Evolutionary conservation across 2,888 invertebrate species (phyloP).

Genomic region (Zaprionus lineosus): DNA sequence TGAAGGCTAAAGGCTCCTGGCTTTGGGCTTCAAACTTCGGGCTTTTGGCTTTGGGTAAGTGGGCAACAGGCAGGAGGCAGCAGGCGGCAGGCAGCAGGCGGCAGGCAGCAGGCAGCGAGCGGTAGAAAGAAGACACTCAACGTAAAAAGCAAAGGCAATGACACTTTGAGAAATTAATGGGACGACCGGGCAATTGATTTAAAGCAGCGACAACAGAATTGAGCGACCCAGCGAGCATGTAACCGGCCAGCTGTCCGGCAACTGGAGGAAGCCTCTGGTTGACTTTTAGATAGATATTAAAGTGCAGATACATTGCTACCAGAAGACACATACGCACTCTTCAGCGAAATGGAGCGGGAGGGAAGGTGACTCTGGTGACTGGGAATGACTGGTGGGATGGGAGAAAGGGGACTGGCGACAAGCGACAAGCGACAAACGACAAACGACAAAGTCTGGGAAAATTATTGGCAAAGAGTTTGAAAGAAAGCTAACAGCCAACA

Average conservation of each 20-base stretch:
- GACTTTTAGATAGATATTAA: conserved; percentile 50
- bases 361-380: too few species aligned
- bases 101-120: not conserved
- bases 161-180: conserved; percentile 56
- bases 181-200: conserved; percentile 60
- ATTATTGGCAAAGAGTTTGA: conserved; percentile 45
- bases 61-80: not conserved
- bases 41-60: too few species aligned
- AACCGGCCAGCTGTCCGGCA: conserved; percentile 15
- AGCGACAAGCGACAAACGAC: too few species aligned
- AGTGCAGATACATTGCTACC: conserved; percentile 46
- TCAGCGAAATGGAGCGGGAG: not conserved
- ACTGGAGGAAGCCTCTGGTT: conserved; percentile 15
- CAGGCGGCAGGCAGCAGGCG: not conserved
- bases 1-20: too few species aligned
- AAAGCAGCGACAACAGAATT: conserved; percentile 50
- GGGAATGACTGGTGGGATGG: too few species aligned
- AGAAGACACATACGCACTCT: conserved; percentile 4
- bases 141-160: conserved; percentile 41
- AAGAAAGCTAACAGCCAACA: conserved; percentile 44
- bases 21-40: too few species aligned
- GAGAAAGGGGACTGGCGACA: too few species aligned
- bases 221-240: conserved; percentile 6
- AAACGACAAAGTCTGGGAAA: conserved; percentile 50
- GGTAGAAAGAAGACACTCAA: conserved; percentile 4